Base-by-base conservation (phyloP, 2,113 vertebrate genomes). In the Pristiophorus japonicus region DNA sequence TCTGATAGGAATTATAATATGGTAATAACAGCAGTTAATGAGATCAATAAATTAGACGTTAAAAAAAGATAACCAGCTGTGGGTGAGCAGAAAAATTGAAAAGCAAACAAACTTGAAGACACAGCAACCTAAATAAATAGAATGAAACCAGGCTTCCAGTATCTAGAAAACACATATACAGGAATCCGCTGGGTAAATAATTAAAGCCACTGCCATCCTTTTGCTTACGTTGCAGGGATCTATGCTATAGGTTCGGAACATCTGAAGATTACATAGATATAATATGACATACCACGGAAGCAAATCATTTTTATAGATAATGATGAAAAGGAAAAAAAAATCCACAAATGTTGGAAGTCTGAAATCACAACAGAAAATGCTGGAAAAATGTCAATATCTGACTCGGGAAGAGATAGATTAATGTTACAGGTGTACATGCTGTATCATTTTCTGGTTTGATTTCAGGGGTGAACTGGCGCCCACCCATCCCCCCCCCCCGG, bases 191-290 rank as follows among this genome's bases (percentile, higher is more conserved):
- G 65, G 65, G 30, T 67, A 94, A 94, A 94, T 27, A 94, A 34
- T 94, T 94, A 94, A 94, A 94, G 63, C 93, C 45, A 24, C 93
- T 30, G 93, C 42, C 42, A 70, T 73, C 38, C 27, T 51, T 70
- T 94, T 70, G 65, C 42, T 45, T 12, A 70, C 5, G 12, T 45
- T 73, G 12, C 93, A 47, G 93, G 66, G 24, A 94, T 94, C 66
- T 94, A 4, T 12, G 55, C 62, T 70, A 51, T 7, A 94, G 93
- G 24, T 51, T 70, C 16, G 22, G 38, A 94, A 51, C 3, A 67
- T 70, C 93, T 51, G 24, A 27, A n/a, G 63, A 94, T 94, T 73
- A 47, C 5, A 34, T 6, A 30, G 42, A 4, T 51, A 34, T 16
- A 51, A 47, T 47, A 14, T 59, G 62, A 55, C 22, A 55, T 27